Evolutionary conservation across 2,797 vertebrate genomes (phyloP).

Genomic region (Etheostoma perlongum): DNA sequence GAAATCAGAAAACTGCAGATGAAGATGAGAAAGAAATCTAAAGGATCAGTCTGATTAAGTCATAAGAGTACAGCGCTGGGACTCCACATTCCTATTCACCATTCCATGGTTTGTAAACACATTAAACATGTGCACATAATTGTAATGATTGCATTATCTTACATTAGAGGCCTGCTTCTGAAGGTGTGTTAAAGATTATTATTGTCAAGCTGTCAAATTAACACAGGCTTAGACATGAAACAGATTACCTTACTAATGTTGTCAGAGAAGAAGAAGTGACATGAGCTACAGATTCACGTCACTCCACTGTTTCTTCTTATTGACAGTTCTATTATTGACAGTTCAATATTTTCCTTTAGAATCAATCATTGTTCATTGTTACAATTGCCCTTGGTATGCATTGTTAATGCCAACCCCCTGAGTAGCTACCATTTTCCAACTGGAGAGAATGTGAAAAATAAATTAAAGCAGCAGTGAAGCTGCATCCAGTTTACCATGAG

Average conservation of each 20-base stretch:
- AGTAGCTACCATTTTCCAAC: conserved; percentile 44
- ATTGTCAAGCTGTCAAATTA: conserved; percentile 69
- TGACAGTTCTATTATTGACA: conserved; percentile 56
- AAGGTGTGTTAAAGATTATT: conserved; percentile 55
- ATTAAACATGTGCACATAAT: conserved; percentile 41
- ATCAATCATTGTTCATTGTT: conserved; percentile 56
- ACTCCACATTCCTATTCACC: conserved; percentile 38
- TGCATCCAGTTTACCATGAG: conserved; percentile 53
- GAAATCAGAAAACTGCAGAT: conserved; percentile 75
- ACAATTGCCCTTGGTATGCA: conserved; percentile 63
- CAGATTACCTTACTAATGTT: conserved; percentile 68
- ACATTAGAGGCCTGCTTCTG: conserved; percentile 50
- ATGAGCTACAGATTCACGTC: conserved; percentile 48
- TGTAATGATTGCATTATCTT: conserved; percentile 62
- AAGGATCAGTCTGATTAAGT: conserved; percentile 61
- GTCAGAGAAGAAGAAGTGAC: conserved; percentile 51
- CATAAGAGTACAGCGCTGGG: conserved; percentile 41
- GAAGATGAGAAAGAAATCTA: conserved; percentile 71
- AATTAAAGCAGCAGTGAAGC: conserved; percentile 33
- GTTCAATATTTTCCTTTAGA: conserved; percentile 58
- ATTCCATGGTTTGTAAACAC: conserved; percentile 50
- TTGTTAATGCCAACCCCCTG: conserved; percentile 55
- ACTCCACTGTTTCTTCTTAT: conserved; percentile 50
- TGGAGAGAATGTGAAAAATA: conserved; percentile 41
- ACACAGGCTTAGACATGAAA: conserved; percentile 66